A percentile compares a stretch with the other conserved stretches of the same genome.
Conservation (phyloP, 2,797 vertebrate genomes). For the Nannoperca australis region DNA sequence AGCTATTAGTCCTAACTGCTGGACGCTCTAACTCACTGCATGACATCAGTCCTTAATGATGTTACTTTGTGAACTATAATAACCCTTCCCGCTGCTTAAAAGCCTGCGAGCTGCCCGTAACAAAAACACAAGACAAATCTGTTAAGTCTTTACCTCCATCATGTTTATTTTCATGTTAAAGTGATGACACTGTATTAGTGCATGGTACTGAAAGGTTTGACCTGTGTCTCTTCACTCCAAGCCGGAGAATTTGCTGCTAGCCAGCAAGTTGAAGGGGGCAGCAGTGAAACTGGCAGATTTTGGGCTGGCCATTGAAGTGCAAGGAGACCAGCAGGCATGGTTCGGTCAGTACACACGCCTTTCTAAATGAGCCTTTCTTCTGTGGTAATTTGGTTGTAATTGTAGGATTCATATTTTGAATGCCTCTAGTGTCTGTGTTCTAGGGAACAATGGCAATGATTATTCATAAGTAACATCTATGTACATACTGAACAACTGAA, state of each 20-base stretch:
- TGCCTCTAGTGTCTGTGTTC: background rate
- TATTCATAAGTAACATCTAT: background rate
- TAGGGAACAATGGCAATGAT: background rate
- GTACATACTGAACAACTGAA: background rate
- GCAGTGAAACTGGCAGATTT: conserved; percentile 98
- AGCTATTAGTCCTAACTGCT: conserved; percentile 25
- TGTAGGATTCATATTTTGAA: background rate
- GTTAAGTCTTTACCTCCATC: background rate
- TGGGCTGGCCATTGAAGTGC: conserved; percentile 96
- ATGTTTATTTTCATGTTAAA: background rate
- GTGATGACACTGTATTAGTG: accelerated
- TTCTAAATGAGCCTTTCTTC: background rate
- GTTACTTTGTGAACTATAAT: background rate
- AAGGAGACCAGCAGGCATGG: conserved; percentile 98
- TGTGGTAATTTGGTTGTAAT: background rate
- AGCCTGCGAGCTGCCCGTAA: background rate
- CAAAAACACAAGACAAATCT: background rate
- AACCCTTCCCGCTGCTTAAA: conserved; percentile 6
- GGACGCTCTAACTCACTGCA: background rate
- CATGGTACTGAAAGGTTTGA: conserved; percentile 29
- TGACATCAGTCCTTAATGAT: conserved; percentile 9
- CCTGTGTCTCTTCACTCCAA: conserved; percentile 79
- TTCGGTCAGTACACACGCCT: conserved; percentile 87
- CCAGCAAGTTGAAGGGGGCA: conserved; percentile 97
- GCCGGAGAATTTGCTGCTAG: conserved; percentile 98